Evolutionary conservation across 2,113 vertebrate genomes (phyloP), one percentile per base, ranked within the genome.

Genomic region (Megalops atlanticus): DNA sequence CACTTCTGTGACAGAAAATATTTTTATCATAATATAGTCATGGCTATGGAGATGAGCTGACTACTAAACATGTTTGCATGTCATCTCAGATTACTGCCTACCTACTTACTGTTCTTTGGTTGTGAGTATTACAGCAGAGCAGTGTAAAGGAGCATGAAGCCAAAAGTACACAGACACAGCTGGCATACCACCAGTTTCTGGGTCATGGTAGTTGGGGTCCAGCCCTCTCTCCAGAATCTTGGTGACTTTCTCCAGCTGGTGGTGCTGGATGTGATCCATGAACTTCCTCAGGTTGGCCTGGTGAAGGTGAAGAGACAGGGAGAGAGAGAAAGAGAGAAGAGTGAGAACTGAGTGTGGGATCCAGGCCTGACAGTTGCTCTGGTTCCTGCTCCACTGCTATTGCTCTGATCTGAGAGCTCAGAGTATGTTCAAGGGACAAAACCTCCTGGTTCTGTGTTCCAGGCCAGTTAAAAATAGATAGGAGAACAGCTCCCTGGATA

Each of bases 141-240:
- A 16, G 2, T 49, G 47, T 49, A 2, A 49, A 14, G 4, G 18
- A 49, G 47, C 47, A 49, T 36, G 40, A 70, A 71, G 31, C 71
- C 35, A 52, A 36, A 15, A 68, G 36, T 38, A 54, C 24, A 84
- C 0, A 77, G 54, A 47, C 77, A 69, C 36, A 45, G 40, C 27
- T 36, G 24, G 87, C 90, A 87, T 85, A 98, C 98, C 98, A 85
- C 98, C 98, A 0, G 89, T 97, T 24, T 99, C 97, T 3, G 93
- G 83, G 85, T 99, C 97, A 0, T 99, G 97, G 85, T 96, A 98
- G 84, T 99, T 99, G 10, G 98, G 97, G 80, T 99, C 97, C 79
- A 99, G 89, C 77, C 98, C 98, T 83, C 95, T 92, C 45, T 98
- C 97, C 89, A 99, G 79, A 94, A 99, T 90, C 92, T 96, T 98